Percentiles rank a stretch among this genome's conserved stretches.
Conservation (phyloP, 2,888 invertebrate genomes). For the Drosophila limbata region DNA sequence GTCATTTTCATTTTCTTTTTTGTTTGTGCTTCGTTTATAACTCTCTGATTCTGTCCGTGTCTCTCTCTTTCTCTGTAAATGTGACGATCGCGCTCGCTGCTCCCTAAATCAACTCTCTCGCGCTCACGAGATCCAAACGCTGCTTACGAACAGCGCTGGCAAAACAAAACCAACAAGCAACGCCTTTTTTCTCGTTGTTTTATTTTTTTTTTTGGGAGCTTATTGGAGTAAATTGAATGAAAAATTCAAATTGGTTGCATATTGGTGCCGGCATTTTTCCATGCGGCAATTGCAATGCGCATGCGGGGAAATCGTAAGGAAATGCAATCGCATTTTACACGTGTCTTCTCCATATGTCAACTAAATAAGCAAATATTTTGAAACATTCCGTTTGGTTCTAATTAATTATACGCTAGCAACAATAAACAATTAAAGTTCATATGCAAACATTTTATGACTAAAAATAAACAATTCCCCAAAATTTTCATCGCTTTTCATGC, state of each 20-base stretch:
- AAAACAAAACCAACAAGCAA: slow-evolving; percentile 78
- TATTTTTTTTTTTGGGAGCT: slow-evolving; percentile 7
- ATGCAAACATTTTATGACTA: slow-evolving; percentile 71
- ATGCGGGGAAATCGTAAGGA: slow-evolving; percentile 40
- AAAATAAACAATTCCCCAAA: slow-evolving; percentile 69
- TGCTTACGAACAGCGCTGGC: slow-evolving; percentile 75
- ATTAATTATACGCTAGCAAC: slow-evolving; percentile 29
- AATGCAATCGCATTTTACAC: slow-evolving; percentile 26
- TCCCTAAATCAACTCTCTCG: slow-evolving; percentile 23
- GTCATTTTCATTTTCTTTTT: slow-evolving; percentile 57
- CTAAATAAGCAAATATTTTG: slow-evolving; percentile 22
- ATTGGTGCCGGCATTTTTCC: slow-evolving; percentile 50
- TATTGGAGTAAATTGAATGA: slow-evolving; percentile 12
- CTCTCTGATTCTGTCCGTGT: slow-evolving; percentile 33
- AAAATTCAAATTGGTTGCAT: slow-evolving; percentile 25
- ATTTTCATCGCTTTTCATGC: slow-evolving; percentile 36
- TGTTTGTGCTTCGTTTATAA: slow-evolving; percentile 55
- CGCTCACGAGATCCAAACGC: slow-evolving; percentile 50
- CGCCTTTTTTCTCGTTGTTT: slow-evolving; percentile 49
- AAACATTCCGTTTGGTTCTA: slow-evolving; percentile 20
- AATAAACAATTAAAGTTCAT: slow-evolving; percentile 65
- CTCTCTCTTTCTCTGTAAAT: slow-evolving; percentile 20
- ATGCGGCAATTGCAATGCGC: slow-evolving; percentile 59
- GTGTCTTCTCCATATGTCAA: slow-evolving; percentile 54
- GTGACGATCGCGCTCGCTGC: slow-evolving; percentile 27